Conservation (phyloP, 2,113 vertebrate species). For the Neogale vison region DNA sequence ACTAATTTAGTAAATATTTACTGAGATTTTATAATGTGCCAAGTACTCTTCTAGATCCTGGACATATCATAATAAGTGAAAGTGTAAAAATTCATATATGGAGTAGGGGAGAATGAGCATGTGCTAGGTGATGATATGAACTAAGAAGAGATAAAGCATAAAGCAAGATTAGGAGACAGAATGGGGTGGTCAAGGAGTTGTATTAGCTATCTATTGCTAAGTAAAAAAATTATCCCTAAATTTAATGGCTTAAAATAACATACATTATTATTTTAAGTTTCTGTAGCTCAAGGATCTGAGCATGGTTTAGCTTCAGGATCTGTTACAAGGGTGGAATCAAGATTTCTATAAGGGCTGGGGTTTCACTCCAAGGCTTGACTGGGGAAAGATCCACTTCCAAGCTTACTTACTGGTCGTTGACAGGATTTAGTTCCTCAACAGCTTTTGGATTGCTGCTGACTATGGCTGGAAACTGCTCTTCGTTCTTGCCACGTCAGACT, state of each 20-base stretch:
- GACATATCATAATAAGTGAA: background rate
- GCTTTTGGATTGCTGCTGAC: background rate
- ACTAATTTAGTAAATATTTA: background rate
- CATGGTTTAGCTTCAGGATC: background rate
- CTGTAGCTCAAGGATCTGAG: background rate
- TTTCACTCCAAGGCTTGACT: background rate
- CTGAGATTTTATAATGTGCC: background rate
- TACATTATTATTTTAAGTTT: background rate
- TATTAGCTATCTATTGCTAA: background rate
- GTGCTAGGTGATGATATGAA: background rate
- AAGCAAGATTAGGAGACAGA: background rate
- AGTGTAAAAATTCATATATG: too few relatives aligned
- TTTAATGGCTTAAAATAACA: background rate
- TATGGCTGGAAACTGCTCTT: background rate
- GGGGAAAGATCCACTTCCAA: background rate
- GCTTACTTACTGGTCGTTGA: background rate
- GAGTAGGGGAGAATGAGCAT: background rate
- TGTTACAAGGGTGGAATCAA: background rate
- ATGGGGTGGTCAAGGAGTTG: background rate
- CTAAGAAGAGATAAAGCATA: background rate
- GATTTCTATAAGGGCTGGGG: background rate
- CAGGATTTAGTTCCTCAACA: background rate
- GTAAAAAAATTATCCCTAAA: background rate
- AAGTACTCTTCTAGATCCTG: background rate
- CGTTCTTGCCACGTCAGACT: background rate